Evolutionary conservation across 92 coral and sea anemone species (phyloP).

Genomic region (Actinernus sp.): DNA sequence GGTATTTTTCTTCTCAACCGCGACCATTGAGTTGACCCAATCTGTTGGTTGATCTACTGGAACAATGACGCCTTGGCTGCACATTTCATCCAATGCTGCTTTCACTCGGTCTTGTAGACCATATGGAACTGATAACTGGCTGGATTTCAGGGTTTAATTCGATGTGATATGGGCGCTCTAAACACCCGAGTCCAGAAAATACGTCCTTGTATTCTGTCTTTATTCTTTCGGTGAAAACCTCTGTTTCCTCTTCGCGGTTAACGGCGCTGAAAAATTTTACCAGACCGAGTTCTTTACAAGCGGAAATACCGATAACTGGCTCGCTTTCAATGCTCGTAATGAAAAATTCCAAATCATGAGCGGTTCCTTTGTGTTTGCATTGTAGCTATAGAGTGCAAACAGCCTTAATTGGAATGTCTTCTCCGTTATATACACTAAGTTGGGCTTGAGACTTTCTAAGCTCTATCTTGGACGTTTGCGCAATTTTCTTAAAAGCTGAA

Average conservation of each 20-base stretch:
- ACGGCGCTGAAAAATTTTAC: no score
- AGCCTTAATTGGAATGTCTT: not conserved
- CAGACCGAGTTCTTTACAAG: no score
- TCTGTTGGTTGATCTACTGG: constrained; percentile 26
- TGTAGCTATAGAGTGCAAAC: not conserved
- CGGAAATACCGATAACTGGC: no score
- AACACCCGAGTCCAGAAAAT: constrained; percentile 50
- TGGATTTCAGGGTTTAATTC: constrained; percentile 29
- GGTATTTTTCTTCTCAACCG: constrained; percentile 34
- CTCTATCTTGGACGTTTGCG: no score
- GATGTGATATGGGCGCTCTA: no score
- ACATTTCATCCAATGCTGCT: constrained; percentile 26
- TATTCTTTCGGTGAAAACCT: no score
- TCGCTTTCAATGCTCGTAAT: no score
- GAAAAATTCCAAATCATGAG: no score
- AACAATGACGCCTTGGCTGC: constrained; percentile 14
- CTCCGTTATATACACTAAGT: not conserved
- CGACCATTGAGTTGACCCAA: constrained; percentile 42
- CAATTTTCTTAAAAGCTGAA: no score
- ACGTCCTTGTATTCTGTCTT: constrained; percentile 38
- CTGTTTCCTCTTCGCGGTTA: no score
- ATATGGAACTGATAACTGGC: constrained; percentile 25
- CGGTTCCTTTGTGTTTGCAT: not conserved
- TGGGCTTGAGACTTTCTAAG: not conserved
- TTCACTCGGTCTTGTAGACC: constrained; percentile 22